Conservation (phyloP, 1,140 invertebrate species). For the Mizuhopecten yessoensis region DNA sequence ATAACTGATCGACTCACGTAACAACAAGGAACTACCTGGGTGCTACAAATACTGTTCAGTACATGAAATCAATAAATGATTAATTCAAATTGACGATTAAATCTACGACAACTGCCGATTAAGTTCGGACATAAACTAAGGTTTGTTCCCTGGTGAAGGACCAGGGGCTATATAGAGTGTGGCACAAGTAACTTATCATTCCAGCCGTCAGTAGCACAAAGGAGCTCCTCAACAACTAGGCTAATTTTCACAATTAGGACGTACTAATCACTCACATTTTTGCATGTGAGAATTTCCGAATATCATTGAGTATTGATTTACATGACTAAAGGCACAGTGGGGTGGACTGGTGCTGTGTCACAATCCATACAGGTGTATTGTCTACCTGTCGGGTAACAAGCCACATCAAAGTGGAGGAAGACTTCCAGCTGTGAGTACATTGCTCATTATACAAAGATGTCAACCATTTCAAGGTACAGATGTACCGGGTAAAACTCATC, state of each 20-base stretch:
- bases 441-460: too few species aligned
- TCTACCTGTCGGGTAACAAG: background rate
- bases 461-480: too few species aligned
- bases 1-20: constrained; percentile 1
- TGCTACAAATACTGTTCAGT: background rate
- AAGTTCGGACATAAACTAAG: background rate
- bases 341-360: background rate
- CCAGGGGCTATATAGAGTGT: background rate
- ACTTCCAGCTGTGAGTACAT: background rate
- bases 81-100: constrained; percentile 11
- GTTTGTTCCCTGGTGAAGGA: background rate
- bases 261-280: constrained; percentile 9
- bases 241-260: constrained; percentile 2
- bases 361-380: background rate
- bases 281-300: constrained; percentile 30
- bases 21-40: background rate
- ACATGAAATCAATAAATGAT: constrained; percentile 22
- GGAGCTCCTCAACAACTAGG: background rate
- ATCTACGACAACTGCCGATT: constrained; percentile 2
- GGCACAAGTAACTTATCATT: background rate
- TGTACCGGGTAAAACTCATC: too few species aligned
- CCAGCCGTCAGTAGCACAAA: background rate
- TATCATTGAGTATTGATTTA: background rate
- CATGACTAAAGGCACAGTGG: background rate
- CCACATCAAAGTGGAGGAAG: background rate